Evolutionary conservation across 2,113 vertebrate genomes (phyloP), one percentile per base, ranked within the genome.

Genomic region (Sminthopsis crassicaudata): DNA sequence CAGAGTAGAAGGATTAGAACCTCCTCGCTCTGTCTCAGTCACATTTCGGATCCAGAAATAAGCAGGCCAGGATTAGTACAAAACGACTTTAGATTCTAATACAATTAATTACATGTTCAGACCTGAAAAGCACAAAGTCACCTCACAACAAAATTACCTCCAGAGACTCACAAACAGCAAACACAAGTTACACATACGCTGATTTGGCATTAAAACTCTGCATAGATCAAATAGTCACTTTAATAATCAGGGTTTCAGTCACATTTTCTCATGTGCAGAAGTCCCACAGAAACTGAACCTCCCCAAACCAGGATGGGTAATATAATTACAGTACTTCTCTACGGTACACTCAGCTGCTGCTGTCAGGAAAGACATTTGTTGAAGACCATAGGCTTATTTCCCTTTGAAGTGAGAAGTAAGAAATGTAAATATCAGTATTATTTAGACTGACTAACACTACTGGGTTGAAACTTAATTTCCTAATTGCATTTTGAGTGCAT

Each of bases 401-500:
- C 48, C 53, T 96, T 94, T 93, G 22, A 97, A 89, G 26, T 90
- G 94, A 95, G 96, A 91, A 97, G 36, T 60, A 60, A 51, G 46
- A 30, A 46, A 93, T 53, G 52, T 52, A 96, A 91, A 92, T 91
- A 97, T 96, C 92, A 97, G 96, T 91, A 98, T 97, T 96, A 97
- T 42, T 92, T 84, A 95, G 97, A 94, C 96, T 97, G 96, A 98
- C 91, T 95, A 94, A 93, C 93, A 90, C 91, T 91, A 97, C 96
- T 98, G 91, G 91, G 55, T 92, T 92, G 55, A 93, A 98, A 97
- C 94, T 98, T 94, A 57, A 90, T 98, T 97, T 96, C 96, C 91
- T 0, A 98, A 98, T 96, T 98, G 97, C 97, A 98, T 98, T 98
- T 98, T 95, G 98, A 97, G 98, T 98, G 96, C 96, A 96, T 97